Evolutionary conservation across 2,888 invertebrate genomes (phyloP).

Genomic region (Hymenopus coronatus): DNA sequence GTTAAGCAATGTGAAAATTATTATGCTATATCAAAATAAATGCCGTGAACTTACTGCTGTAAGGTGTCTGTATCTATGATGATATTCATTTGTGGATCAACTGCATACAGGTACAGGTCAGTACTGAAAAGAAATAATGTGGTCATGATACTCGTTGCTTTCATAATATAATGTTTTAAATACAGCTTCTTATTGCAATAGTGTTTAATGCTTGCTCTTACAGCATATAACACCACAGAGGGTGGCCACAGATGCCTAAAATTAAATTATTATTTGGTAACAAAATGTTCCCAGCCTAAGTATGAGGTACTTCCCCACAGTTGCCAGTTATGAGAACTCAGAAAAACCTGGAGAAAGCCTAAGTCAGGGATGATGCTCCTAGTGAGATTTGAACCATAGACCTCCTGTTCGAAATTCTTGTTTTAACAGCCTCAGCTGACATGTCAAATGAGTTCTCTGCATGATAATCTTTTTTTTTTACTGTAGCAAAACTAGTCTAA

Average conservation of each 20-base stretch:
- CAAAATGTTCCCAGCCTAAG: not conserved
- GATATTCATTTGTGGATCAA: slow-evolving; percentile 76
- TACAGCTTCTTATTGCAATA: not conserved
- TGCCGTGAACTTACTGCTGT: slow-evolving; percentile 61
- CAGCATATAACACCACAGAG: not conserved
- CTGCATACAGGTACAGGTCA: slow-evolving; percentile 81
- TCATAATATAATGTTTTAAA: too few relatives aligned
- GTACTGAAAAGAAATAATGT: slow-evolving; percentile 58
- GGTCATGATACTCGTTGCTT: too few relatives aligned
- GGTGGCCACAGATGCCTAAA: not conserved
- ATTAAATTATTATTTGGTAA: not conserved
- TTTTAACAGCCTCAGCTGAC: not conserved
- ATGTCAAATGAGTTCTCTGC: too few relatives aligned
- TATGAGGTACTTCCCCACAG: not conserved
- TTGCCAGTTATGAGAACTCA: not conserved
- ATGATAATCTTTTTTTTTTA: too few relatives aligned
- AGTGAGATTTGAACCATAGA: not conserved
- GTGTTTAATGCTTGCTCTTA: not conserved
- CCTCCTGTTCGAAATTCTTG: not conserved
- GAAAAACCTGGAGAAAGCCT: not conserved
- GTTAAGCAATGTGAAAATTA: not conserved
- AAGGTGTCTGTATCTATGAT: slow-evolving; percentile 77
- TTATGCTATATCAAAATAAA: not conserved
- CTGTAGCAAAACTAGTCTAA: too few relatives aligned
- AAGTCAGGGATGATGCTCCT: not conserved